Percentiles rank a stretch among this genome's conserved stretches.
These are phyloP conservation scores for Papilio gigon DNA, from an alignment of 2,888 invertebrate species.

Conservation along the genomic window DNA sequence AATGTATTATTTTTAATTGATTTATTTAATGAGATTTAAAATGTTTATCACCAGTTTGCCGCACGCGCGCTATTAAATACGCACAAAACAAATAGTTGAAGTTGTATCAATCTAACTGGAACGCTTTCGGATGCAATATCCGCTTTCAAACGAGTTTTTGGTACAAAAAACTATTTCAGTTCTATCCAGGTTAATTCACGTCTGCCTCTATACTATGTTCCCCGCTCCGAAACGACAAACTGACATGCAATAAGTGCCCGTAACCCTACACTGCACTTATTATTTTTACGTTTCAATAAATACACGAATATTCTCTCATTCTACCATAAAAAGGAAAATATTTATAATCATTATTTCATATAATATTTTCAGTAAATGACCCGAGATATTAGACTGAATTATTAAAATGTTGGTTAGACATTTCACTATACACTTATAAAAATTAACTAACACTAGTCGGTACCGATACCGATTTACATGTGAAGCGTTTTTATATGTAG, in stretches of 20 bases:
- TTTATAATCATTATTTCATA: too few relatives aligned
- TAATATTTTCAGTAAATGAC: too few relatives aligned
- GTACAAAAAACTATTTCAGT: slow-evolving; percentile 77
- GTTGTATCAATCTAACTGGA: slow-evolving; percentile 69
- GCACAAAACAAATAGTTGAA: slow-evolving; percentile 66
- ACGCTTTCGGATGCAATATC: slow-evolving; percentile 80
- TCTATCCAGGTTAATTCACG: slow-evolving; percentile 63
- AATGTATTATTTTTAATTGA: not conserved
- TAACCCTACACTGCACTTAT: not conserved
- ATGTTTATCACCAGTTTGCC: slow-evolving; percentile 1
- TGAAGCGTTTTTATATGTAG: too few relatives aligned
- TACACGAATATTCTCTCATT: not conserved
- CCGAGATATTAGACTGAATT: too few relatives aligned
- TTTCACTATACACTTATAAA: too few relatives aligned
- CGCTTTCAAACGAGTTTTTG: slow-evolving; percentile 81
- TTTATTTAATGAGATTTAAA: not conserved
- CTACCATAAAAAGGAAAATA: not conserved
- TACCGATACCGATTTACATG: too few relatives aligned
- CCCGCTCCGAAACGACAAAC: slow-evolving; percentile 31
- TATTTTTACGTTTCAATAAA: slow-evolving; percentile 10
- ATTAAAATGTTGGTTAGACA: too few relatives aligned
- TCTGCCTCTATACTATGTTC: slow-evolving; percentile 44
- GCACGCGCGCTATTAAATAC: slow-evolving; percentile 44
- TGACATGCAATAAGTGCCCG: slow-evolving; percentile 19
- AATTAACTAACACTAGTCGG: too few relatives aligned